Evolutionary conservation across 2,888 invertebrate genomes (phyloP).

Genomic region (Meandrusa payeni): DNA sequence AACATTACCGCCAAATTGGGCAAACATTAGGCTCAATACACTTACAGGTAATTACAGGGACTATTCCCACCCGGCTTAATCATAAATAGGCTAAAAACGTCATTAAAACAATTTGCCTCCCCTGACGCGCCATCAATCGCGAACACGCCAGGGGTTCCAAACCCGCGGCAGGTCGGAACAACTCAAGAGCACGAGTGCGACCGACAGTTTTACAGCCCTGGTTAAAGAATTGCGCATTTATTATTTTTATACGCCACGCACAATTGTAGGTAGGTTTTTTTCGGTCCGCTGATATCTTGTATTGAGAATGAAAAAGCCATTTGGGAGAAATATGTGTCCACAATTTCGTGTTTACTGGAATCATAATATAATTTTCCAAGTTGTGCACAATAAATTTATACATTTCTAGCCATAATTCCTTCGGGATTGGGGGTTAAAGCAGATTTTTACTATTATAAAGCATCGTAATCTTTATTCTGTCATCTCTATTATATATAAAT

Average conservation of each 20-base stretch:
- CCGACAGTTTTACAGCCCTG: slow-evolving; percentile 73
- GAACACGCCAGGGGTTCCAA: slow-evolving; percentile 41
- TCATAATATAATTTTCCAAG: not conserved
- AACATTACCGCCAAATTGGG: not conserved
- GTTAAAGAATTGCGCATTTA: slow-evolving; percentile 76
- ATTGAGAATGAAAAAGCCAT: slow-evolving; percentile 35
- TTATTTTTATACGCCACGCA: slow-evolving; percentile 71
- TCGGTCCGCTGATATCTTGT: slow-evolving; percentile 58
- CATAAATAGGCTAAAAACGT: slow-evolving; percentile 29
- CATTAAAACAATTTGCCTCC: slow-evolving; percentile 36
- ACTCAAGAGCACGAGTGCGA: slow-evolving; percentile 60
- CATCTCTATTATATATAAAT: too few species aligned
- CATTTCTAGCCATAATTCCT: too few species aligned
- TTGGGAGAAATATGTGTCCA: slow-evolving; percentile 12
- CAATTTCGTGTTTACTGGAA: slow-evolving; percentile 7
- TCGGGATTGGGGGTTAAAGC: too few species aligned
- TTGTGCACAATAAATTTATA: too few species aligned
- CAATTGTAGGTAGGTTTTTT: slow-evolving; percentile 57
- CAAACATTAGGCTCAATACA: slow-evolving; percentile 5
- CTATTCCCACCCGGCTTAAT: slow-evolving; percentile 27
- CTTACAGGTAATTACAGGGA: slow-evolving; percentile 22
- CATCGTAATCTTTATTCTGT: too few species aligned
- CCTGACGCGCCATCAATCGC: slow-evolving; percentile 45
- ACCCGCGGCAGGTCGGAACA: slow-evolving; percentile 37
- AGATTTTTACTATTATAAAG: too few species aligned